Evolutionary conservation across 2,888 invertebrate species (phyloP).

Genomic region (Abrostola triplasia): DNA sequence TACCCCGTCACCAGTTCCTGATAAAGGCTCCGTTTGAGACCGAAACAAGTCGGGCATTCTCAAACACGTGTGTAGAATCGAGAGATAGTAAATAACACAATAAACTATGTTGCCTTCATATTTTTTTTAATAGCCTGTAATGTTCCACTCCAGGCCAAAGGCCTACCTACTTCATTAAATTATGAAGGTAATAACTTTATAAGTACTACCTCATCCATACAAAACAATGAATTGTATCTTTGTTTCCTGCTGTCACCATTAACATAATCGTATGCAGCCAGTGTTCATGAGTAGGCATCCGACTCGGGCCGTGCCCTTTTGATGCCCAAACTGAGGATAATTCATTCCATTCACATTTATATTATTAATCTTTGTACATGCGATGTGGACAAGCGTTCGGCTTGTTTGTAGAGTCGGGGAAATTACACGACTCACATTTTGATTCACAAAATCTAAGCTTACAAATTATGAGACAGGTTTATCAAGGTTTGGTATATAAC

Average conservation of each 20-base stretch:
- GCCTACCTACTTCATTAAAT: too few species aligned
- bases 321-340: constrained; percentile 19
- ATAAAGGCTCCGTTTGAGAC: too few species aligned
- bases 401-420: background rate
- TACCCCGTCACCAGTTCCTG: too few species aligned
- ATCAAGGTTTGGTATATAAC: too few species aligned
- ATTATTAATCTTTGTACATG: constrained; percentile 21
- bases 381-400: constrained; percentile 3
- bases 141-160: too few species aligned
- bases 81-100: too few species aligned
- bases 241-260: constrained; percentile 20
- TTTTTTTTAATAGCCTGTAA: too few species aligned
- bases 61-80: too few species aligned
- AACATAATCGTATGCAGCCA: constrained; percentile 32
- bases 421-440: background rate
- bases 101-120: too few species aligned
- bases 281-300: constrained; percentile 8
- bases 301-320: constrained; percentile 19
- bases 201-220: constrained; percentile 2
- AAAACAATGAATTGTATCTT: constrained; percentile 8
- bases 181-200: too few species aligned
- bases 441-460: background rate
- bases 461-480: too few species aligned
- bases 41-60: too few species aligned
- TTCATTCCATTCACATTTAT: constrained; percentile 27